Conservation (phyloP, 2,113 vertebrate genomes). For the Pomatorhinus ruficollis region DNA sequence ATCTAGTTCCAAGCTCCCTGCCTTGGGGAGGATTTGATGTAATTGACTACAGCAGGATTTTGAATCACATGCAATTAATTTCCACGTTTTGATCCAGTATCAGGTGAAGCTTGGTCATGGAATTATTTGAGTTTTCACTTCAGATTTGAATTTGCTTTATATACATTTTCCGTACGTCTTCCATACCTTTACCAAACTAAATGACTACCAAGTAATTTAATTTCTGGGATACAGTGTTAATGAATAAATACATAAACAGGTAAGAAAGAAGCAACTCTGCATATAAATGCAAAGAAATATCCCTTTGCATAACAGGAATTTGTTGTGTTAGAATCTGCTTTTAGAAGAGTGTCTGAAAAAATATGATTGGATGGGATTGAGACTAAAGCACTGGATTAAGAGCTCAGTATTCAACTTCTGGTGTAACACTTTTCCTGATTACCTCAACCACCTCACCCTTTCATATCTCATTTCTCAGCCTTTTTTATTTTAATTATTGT, state of each 20-base stretch:
- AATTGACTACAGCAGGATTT: neutral
- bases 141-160: neutral
- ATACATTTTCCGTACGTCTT: neutral
- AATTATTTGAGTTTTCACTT: neutral
- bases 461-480: neutral
- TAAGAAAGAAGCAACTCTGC: neutral
- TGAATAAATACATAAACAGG: neutral
- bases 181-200: neutral
- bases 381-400: neutral
- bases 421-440: neutral
- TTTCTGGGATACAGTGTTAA: neutral
- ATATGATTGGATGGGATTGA: neutral
- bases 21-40: neutral
- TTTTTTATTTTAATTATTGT: neutral
- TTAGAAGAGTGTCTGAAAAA: neutral
- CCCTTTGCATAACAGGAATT: neutral
- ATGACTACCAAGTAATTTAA: neutral
- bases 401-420: neutral
- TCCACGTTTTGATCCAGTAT: neutral
- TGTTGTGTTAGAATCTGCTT: neutral
- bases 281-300: neutral
- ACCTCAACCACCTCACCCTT: neutral
- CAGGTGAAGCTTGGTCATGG: neutral
- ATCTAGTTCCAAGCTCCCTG: neutral
- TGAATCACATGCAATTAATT: neutral